These are phyloP conservation scores for Endotricha flammealis DNA, from an alignment of 2,888 invertebrate genomes.

Conservation along the genomic window DNA sequence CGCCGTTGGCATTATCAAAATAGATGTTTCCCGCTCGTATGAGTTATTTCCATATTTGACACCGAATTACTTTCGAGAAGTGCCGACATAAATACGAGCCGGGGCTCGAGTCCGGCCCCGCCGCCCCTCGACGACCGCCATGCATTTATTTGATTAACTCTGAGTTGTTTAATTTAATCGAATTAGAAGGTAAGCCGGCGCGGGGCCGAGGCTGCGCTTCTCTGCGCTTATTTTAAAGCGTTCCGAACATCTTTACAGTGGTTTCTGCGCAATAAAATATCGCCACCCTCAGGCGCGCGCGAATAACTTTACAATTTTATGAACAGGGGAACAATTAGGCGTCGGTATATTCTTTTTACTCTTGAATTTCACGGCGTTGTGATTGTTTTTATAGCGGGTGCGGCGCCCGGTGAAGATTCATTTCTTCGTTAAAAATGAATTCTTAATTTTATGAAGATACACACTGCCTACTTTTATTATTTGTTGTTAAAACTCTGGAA, in stretches of 20 bases:
- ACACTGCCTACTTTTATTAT: constrained; percentile 54
- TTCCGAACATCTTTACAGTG: constrained; percentile 75
- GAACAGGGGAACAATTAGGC: constrained; percentile 77
- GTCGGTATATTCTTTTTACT: constrained; percentile 67
- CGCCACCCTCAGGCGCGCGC: constrained; percentile 65
- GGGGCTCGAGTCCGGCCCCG: constrained; percentile 33
- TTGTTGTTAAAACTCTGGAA: too few relatives aligned
- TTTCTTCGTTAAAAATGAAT: constrained; percentile 72
- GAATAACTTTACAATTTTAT: constrained; percentile 77
- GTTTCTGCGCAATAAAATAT: constrained; percentile 76
- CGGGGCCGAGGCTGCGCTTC: constrained; percentile 37
- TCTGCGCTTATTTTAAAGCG: constrained; percentile 71
- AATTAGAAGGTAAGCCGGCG: constrained; percentile 70
- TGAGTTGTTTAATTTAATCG: constrained; percentile 79
- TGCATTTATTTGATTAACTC: constrained; percentile 80
- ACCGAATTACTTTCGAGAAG: constrained; percentile 78
- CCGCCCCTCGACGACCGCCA: constrained; percentile 45
- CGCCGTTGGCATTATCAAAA: constrained; percentile 75
- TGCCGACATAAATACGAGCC: constrained; percentile 73
- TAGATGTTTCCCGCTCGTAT: constrained; percentile 72
- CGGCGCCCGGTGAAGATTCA: constrained; percentile 55
- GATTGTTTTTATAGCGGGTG: constrained; percentile 65
- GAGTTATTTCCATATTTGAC: constrained; percentile 79
- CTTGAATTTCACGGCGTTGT: constrained; percentile 62
- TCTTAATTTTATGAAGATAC: constrained; percentile 73